Evolutionary conservation across 2,797 vertebrate species (phyloP).

Genomic region (Acridotheres tristis): DNA sequence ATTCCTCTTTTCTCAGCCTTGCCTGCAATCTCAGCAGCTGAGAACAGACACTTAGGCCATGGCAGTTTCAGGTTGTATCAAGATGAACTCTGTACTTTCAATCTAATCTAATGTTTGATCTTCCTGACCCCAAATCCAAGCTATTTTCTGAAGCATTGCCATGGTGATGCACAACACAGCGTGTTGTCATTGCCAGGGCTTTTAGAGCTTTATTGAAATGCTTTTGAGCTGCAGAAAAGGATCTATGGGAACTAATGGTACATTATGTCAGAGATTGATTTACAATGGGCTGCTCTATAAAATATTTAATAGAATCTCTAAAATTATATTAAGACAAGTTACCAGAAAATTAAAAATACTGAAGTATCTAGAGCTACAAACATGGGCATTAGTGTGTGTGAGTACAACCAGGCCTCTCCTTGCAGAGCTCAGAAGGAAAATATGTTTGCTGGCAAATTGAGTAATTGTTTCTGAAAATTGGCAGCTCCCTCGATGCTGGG

Average conservation of each 20-base stretch:
- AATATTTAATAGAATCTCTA: slow-evolving; percentile 3
- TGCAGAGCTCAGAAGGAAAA: neutral
- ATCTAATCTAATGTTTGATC: slow-evolving; percentile 13
- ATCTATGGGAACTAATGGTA: neutral
- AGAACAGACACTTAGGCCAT: neutral
- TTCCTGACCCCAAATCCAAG: slow-evolving; percentile 37
- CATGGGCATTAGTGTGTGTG: neutral
- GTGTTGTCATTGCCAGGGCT: neutral
- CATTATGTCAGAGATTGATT: neutral
- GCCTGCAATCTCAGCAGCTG: neutral
- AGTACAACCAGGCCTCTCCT: neutral
- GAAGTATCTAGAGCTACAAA: neutral
- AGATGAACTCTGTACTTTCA: slow-evolving; percentile 13
- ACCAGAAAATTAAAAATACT: slow-evolving; percentile 56
- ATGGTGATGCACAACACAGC: slow-evolving; percentile 28
- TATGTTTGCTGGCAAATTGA: slow-evolving; percentile 46
- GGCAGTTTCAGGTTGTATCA: neutral
- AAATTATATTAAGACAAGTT: slow-evolving; percentile 3
- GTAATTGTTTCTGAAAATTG: slow-evolving; percentile 22
- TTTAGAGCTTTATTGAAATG: slow-evolving; percentile 50
- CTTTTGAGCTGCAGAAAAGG: slow-evolving; percentile 22
- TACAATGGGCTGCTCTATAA: neutral
- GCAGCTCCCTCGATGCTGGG: slow-evolving; percentile 7
- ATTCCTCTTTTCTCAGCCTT: neutral
- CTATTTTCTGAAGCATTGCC: slow-evolving; percentile 51